Percentiles rank a stretch among this genome's conserved stretches.
phyloP scores from a whole-genome alignment of 1,140 invertebrate species.

The Phenacoccus solenopsis region DNA sequence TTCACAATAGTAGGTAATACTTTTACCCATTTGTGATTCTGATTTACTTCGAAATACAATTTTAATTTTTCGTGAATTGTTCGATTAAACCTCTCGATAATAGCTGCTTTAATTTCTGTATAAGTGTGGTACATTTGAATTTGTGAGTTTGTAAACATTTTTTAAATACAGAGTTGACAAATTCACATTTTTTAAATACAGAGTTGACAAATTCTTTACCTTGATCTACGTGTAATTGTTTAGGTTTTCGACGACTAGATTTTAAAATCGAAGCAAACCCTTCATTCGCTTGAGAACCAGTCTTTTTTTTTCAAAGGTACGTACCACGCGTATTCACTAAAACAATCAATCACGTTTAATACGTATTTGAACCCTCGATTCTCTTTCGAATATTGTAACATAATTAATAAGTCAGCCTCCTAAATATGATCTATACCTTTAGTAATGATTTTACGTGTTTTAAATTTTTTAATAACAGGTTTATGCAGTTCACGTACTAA shows the following conservation, averaged over 20 bases:
- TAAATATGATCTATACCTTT: conserved; percentile 23
- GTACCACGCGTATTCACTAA: conserved; percentile 37
- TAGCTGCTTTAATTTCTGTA: background rate
- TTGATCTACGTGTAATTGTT: background rate
- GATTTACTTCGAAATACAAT: background rate
- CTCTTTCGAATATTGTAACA: conserved; percentile 28
- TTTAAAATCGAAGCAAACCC: conserved; percentile 27
- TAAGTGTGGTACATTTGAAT: background rate
- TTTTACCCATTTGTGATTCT: background rate
- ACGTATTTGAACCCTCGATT: conserved; percentile 37
- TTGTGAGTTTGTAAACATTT: background rate
- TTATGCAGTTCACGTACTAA: conserved; percentile 22
- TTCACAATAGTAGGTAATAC: background rate
- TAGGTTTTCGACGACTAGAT: background rate
- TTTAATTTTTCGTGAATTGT: background rate
- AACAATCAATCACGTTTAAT: conserved; percentile 36
- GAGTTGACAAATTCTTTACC: background rate
- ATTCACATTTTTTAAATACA: background rate
- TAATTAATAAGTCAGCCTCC: conserved; percentile 26
- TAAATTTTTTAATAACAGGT: conserved; percentile 24
- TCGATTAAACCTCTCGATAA: background rate
- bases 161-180: background rate
- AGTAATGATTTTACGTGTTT: conserved; percentile 19
- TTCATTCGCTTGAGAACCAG: conserved; percentile 27
- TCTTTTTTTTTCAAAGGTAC: conserved; percentile 37